Evolutionary conservation across 2,888 invertebrate species (phyloP).

Genomic region (Odiellus spinosus): DNA sequence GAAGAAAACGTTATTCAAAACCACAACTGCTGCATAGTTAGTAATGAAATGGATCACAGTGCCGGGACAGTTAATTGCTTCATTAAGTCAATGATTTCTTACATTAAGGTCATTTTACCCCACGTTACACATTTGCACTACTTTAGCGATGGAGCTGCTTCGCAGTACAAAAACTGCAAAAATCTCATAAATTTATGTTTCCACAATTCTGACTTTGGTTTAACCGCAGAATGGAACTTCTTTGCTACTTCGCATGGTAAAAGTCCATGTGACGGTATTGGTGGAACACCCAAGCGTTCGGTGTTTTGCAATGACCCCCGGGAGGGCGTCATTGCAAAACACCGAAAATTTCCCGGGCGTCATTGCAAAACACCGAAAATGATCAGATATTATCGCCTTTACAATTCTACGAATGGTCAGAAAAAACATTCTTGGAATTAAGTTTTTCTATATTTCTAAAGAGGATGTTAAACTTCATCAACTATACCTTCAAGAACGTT

Average conservation of each 20-base stretch:
- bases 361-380: neutral
- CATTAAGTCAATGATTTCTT: too few species aligned
- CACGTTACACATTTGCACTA: slow-evolving; percentile 11
- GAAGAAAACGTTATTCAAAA: too few species aligned
- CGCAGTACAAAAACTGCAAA: slow-evolving; percentile 22
- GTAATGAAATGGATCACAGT: too few species aligned
- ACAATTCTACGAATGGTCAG: too few species aligned
- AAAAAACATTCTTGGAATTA: too few species aligned
- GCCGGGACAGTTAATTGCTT: too few species aligned
- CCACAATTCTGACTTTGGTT: slow-evolving; percentile 19
- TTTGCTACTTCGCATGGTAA: slow-evolving; percentile 21
- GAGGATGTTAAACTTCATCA: neutral
- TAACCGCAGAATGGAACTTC: slow-evolving; percentile 20
- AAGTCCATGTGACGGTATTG: slow-evolving; percentile 21
- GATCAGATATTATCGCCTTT: neutral
- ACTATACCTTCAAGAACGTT: neutral
- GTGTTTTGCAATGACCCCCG: too few species aligned
- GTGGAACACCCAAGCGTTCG: slow-evolving; percentile 17
- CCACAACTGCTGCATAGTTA: too few species aligned
- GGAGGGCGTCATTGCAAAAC: slow-evolving; percentile 6
- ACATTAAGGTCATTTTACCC: too few species aligned
- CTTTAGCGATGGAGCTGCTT: slow-evolving; percentile 19
- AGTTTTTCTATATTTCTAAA: too few species aligned
- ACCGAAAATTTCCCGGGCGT: too few species aligned
- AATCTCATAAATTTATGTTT: slow-evolving; percentile 18